Conservation (phyloP, 1,140 invertebrate species). For the Drosophila lacteicornis region DNA sequence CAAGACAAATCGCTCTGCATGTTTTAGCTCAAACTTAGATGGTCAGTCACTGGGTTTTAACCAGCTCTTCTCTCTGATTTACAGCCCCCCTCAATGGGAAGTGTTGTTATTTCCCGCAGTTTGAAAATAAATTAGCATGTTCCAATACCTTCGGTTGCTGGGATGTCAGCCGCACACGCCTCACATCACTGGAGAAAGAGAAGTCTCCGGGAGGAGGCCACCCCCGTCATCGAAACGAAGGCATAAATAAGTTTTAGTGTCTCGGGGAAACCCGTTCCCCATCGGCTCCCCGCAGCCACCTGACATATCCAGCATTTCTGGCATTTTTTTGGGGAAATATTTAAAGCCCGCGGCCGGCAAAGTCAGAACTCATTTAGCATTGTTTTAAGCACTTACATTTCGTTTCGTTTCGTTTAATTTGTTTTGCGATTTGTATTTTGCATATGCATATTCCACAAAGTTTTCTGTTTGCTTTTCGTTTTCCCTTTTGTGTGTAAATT, state of each 20-base stretch:
- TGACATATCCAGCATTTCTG: conserved; percentile 22
- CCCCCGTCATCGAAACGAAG: conserved; percentile 33
- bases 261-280: conserved; percentile 52
- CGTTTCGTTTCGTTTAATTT: conserved; percentile 40
- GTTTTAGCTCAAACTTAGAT: conserved; percentile 9
- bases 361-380: conserved; percentile 59
- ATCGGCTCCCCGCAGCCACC: conserved; percentile 1
- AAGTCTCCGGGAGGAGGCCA: conserved; percentile 10
- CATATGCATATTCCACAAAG: conserved; percentile 37
- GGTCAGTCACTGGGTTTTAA: conserved; percentile 28
- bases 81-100: conserved; percentile 14
- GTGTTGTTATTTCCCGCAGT: conserved; percentile 41
- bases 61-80: conserved; percentile 23
- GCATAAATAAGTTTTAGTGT: conserved; percentile 68
- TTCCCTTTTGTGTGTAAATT: conserved; percentile 59
- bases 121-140: conserved; percentile 43
- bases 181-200: conserved; percentile 3
- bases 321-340: conserved; percentile 47
- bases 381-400: conserved; percentile 71
- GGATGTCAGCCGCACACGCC: conserved; percentile 41
- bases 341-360: conserved; percentile 39
- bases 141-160: conserved; percentile 15
- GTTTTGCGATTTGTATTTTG: conserved; percentile 49
- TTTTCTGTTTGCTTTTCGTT: conserved; percentile 37
- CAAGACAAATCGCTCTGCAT: conserved; percentile 23